Base-by-base conservation (phyloP, 2,888 invertebrate species). In the Dermolepida albohirtum region DNA sequence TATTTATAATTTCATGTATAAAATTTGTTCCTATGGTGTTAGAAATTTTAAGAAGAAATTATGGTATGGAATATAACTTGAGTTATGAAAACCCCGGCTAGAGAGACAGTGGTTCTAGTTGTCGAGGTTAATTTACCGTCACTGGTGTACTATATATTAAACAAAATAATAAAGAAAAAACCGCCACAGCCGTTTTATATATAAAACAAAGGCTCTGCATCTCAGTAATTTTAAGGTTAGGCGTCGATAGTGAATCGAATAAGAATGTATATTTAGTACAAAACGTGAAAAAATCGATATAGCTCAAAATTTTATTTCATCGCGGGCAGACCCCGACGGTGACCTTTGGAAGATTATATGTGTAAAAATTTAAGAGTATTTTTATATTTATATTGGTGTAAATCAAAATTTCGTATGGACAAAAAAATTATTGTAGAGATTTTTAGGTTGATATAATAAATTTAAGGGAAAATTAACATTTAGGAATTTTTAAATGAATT, bases 401-500 rank as follows among this genome's bases (percentile, higher is more conserved):
- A 84, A 84, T 84, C 84, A 84, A 84, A 84, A 84, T 84, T 84
- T 81, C 83, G 82, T 83, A 83, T 82, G 78, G 81, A 82, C 81
- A 82, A 83, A 77, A 22, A 74, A 81, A 83, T 83, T 83, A 82
- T 83, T 80, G 84, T 84, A 83, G 83, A 82, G 79, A 75, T 74
- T 82, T 81, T 83, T 84, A 83, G 83, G 84, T 84, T 84, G 79
- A 80, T 81, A 62, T 62, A 67, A 73, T 70, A 81, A 81, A 80
- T 82, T 83, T 82, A 82, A 83, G 88, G 85, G 83, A 87, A 87
- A 86, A 85, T 87, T 87, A 87, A 84, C 85, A 84, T 88, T 89
- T 89, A 89, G 89, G 88, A 86, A 83, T 89, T 83, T 89, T 87
- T 87, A 87, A 88, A 88, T 83, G 79, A 88, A 88, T 87, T 88